phyloP scores from a whole-genome alignment of 1,140 invertebrate genomes.

The Hyles vespertilio region DNA sequence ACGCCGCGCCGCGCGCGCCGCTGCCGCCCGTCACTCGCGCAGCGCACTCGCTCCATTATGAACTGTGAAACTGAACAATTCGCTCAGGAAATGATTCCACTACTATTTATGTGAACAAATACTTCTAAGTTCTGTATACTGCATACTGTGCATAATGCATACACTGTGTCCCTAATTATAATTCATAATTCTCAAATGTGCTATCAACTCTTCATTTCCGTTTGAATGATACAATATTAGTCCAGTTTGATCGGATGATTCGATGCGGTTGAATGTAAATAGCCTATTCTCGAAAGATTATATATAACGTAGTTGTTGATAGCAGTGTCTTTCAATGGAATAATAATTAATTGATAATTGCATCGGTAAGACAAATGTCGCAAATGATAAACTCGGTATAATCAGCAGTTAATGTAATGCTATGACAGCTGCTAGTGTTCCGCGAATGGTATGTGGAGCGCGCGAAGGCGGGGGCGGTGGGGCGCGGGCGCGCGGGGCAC shows the following conservation, averaged over 20 bases:
- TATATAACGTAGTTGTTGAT: too few relatives aligned
- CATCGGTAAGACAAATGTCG: neutral
- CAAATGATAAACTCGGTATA: neutral
- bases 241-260: too few relatives aligned
- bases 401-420: constrained; percentile 12
- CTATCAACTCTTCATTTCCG: too few relatives aligned
- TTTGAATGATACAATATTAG: too few relatives aligned
- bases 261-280: too few relatives aligned
- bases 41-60: constrained; percentile 11
- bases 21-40: constrained; percentile 10
- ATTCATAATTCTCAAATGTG: too few relatives aligned
- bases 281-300: too few relatives aligned
- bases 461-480: constrained; percentile 8
- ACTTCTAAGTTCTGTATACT: too few relatives aligned
- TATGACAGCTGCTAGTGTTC: constrained; percentile 38
- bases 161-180: too few relatives aligned
- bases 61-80: constrained; percentile 20
- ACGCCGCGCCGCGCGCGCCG: constrained; percentile 35
- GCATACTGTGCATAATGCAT: too few relatives aligned
- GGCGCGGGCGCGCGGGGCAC: constrained; percentile 40
- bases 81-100: constrained; percentile 51
- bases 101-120: constrained; percentile 1
- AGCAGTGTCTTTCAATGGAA: too few relatives aligned
- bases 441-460: constrained; percentile 43
- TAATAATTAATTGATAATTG: neutral